A percentile compares a stretch with the other conserved stretches of the same genome.
phyloP scores from a whole-genome alignment of 2,113 vertebrate genomes.

The Oryzias woworae region DNA sequence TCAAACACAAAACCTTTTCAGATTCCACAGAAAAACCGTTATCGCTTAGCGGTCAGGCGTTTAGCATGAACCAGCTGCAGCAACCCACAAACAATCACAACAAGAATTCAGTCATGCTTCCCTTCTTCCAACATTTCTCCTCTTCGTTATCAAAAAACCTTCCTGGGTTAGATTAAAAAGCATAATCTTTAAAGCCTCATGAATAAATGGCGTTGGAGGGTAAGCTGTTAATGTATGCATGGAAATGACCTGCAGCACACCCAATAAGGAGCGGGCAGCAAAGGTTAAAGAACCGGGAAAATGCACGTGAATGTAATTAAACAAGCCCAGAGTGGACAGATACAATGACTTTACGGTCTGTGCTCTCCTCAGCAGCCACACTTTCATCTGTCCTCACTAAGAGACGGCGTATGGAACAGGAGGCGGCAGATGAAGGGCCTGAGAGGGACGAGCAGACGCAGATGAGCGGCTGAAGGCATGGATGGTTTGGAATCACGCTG shows the following conservation, averaged over 20 bases:
- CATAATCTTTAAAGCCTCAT: constrained; percentile 68
- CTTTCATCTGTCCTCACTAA: too few species aligned
- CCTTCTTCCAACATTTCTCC: constrained; percentile 19
- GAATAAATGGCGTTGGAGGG: constrained; percentile 61
- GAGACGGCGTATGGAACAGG: too few species aligned
- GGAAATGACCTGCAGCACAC: constrained; percentile 73
- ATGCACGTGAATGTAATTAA: constrained; percentile 78
- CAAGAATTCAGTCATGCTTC: background rate
- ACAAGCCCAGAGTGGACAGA: constrained; percentile 73
- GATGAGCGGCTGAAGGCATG: too few species aligned
- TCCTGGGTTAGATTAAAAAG: constrained; percentile 47
- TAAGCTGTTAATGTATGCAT: constrained; percentile 76
- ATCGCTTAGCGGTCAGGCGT: too few species aligned
- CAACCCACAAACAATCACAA: too few species aligned
- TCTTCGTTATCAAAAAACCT: constrained; percentile 40
- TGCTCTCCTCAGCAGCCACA: constrained; percentile 14
- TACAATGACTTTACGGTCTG: constrained; percentile 50
- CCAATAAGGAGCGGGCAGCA: constrained; percentile 67
- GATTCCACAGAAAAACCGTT: too few species aligned
- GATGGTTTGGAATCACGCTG: too few species aligned
- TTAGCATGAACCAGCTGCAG: too few species aligned
- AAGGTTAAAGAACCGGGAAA: constrained; percentile 78
- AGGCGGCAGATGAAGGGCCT: too few species aligned
- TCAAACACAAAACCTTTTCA: too few species aligned
- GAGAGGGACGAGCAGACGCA: too few species aligned